Base-by-base conservation (phyloP, 2,797 vertebrate genomes). In the Alosa sapidissima region DNA sequence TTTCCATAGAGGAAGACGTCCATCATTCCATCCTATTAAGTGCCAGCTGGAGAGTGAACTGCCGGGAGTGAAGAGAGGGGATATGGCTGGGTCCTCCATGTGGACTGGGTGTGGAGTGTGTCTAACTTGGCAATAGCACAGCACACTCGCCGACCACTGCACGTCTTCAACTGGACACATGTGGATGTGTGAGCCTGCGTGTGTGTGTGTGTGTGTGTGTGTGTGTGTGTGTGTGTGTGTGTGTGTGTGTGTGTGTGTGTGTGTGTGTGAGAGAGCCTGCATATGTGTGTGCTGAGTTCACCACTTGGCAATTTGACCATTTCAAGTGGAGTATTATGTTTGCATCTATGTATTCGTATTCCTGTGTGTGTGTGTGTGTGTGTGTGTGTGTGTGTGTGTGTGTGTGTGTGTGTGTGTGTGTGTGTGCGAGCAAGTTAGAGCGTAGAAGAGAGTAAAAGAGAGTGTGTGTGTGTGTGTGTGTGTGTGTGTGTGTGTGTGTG, bases 81-180 rank as follows among this genome's bases (percentile, higher is more conserved):
- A 21, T 78, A 47, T 21, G 72, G 45, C 72, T 19, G 72, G 36
- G 36, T 24, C 72, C 36, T 78, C 72, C 72, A 45, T 78, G 72
- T 45, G 72, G 72, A 78, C 72, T 78, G 72, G 72, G 72, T 78
- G 72, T 78, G 72, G 72, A 78, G 72, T 21, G 72, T 78, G 36
- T 47, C 72, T 45, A n/a, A 78, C 72, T 78, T 78, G 72, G 72
- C 72, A 41, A 78, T 36, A 0, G 13, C 33, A 75, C 68, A 75
- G 68, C 68, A 36, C 7, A 13, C 65, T 72, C 9, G 8, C 65
- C 10, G 24, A 68, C 52, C 62, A 68, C 62, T 36, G 28, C 68
- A 72, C 28, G 68, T 72, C 36, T 75, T 45, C 68, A 75, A 16
- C 68, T 75, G 68, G 36, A 75, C 33, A 28, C 13, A 45, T 41